Base-by-base conservation (phyloP, 1,140 invertebrate genomes). In the Homalodisca vitripennis region DNA sequence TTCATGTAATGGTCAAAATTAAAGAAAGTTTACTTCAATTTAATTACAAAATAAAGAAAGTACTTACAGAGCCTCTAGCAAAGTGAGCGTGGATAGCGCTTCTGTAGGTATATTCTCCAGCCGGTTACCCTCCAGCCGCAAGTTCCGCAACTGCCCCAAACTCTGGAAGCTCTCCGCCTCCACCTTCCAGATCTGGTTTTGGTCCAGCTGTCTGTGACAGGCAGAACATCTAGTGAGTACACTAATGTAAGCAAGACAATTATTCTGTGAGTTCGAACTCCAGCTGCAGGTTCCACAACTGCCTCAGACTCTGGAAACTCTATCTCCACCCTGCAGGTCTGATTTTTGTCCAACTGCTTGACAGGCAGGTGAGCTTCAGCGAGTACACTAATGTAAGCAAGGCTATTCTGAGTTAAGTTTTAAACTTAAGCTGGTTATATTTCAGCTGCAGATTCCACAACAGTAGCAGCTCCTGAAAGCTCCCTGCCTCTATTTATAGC, bases 41-140 rank as follows among this genome's bases (percentile, higher is more conserved):
- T n/a, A n/a, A n/a, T n/a, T n/a, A n/a, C n/a, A n/a, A n/a, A n/a
- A 41, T 41, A 41, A 41, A 41, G 22, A 34, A 34, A 66, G 13
- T n/a, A 87, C 88, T 89, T 83, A 91, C 88, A 92, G 80, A 77
- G 84, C 83, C 82, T 86, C 85, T 68, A 88, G 81, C 60, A 80
- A 82, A 62, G 77, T 74, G 41, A 89, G 80, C 64, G 84, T 81
- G 68, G 77, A 74, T 74, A 92, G 83, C 22, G 88, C 84, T 66
- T 84, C 80, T 26, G 83, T 83, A 22, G 87, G 86, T 71, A 91
- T 82, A 65, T 77, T 74, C 70, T 79, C 79, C 74, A 92, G 83
- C 67, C 82, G 79, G 79, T 92, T 92, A 73, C 85, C 81, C 73
- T 87, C 84, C 66, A 92, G 79, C 41, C 85, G 84, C 66, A 92